Conservation (phyloP, 2,888 invertebrate genomes). For the Drosophila anceps region DNA sequence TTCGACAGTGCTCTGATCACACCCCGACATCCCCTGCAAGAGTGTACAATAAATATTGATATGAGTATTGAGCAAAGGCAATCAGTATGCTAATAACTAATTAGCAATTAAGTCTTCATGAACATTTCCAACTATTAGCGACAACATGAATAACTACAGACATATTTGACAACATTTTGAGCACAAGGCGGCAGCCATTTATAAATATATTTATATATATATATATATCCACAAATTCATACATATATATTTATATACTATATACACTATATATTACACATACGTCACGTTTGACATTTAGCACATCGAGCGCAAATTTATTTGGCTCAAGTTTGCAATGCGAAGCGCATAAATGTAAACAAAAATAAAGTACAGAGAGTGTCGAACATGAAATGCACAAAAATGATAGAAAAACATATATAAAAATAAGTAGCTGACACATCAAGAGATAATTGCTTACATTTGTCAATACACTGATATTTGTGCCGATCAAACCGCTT, state of each 20-base stretch:
- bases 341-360: constrained; percentile 66
- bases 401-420: constrained; percentile 13
- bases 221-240: no score
- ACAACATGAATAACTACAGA: constrained; percentile 29
- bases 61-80: constrained; percentile 7
- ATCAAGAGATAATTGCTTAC: constrained; percentile 57
- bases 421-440: constrained; percentile 12
- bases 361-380: constrained; percentile 44
- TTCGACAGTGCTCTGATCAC: constrained; percentile 86
- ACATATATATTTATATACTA: not conserved
- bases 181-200: constrained; percentile 38
- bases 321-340: constrained; percentile 43
- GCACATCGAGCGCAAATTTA: constrained; percentile 39
- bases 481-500: constrained; percentile 73
- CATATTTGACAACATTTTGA: constrained; percentile 29
- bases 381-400: constrained; percentile 1
- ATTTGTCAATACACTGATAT: constrained; percentile 72
- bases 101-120: constrained; percentile 23
- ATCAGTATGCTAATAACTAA: not conserved
- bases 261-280: constrained; percentile 36
- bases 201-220: not conserved
- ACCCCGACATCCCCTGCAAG: constrained; percentile 86
- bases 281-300: constrained; percentile 71
- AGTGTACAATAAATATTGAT: constrained; percentile 18
- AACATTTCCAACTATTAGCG: constrained; percentile 30